phyloP scores from a whole-genome alignment of 2,797 vertebrate species.

The Neopelma chrysocephalum region DNA sequence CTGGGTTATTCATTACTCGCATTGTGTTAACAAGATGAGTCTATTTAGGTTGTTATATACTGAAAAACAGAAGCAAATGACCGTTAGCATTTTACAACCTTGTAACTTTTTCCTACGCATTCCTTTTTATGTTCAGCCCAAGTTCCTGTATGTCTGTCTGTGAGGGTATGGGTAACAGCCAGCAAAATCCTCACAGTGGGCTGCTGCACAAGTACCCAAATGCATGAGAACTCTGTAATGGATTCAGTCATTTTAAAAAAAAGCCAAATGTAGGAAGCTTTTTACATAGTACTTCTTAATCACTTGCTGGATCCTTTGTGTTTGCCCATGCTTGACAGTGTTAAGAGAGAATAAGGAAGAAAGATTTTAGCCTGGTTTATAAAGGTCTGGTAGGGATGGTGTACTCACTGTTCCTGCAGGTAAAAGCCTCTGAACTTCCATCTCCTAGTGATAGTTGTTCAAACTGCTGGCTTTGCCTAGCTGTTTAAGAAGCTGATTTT shows the following conservation, averaged over 20 bases:
- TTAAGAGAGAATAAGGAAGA: neutral
- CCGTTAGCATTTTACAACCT: neutral
- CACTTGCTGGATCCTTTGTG: neutral
- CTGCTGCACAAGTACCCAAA: neutral
- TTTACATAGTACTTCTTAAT: neutral
- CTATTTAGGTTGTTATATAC: neutral
- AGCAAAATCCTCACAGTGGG: neutral
- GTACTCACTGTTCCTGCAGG: neutral
- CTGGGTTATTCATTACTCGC: neutral
- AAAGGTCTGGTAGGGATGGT: neutral
- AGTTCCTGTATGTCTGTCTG: neutral
- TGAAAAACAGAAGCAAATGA: neutral
- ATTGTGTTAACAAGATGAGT: neutral
- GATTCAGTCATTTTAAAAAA: neutral
- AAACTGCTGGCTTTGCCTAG: neutral
- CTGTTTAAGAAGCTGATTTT: neutral
- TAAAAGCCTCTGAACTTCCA: neutral
- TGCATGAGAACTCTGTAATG: neutral
- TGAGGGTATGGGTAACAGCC: neutral
- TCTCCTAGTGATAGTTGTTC: neutral
- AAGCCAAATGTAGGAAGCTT: neutral
- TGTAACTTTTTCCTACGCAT: neutral
- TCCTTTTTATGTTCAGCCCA: neutral
- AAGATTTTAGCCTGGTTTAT: neutral
- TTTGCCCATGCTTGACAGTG: fast-evolving